Base-by-base conservation (phyloP, 2,888 invertebrate species). In the Orthosia cruda region DNA sequence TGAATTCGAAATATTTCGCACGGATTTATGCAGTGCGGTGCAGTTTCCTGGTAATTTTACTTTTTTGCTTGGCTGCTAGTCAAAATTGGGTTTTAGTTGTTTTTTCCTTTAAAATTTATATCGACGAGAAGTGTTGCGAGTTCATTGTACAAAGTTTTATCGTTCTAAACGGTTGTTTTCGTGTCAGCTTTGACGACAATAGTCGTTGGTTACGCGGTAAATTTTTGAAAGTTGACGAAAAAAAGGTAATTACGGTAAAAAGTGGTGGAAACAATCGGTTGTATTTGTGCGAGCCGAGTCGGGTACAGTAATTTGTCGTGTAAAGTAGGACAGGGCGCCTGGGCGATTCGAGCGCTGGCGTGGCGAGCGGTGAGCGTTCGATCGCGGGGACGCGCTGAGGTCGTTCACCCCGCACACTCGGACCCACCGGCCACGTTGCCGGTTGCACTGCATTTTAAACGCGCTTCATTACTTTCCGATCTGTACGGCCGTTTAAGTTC, bases 321-420 rank as follows among this genome's bases (percentile, higher is more conserved):
- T 89, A 89, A 82, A 89, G 88, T 85, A 88, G 89, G 88, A 87
- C 90, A 83, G 84, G 85, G 88, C 80, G 82, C 83, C 83, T 85
- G 83, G 85, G 87, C 85, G 84, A 84, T 77, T 81, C 82, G 87
- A 89, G 88, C 89, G 83, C 86, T 83, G 84, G 84, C 84, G 85
- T 84, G 79, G 88, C 86, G 85, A 85, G 86, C 83, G 85, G 90
- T 85, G 89, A 89, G 93, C 93, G 94, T 93, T 94, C 94, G 94
- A 94, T 91, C 92, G 93, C 91, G 92, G 93, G 93, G 95, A 95
- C 95, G 95, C 95, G 95, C 94, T 92, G 84, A 89, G 95, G 95
- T 94, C 94, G 92, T 95, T 95, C 92, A 95, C 95, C 95, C 93
- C 92, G 92, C 89, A 88, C 88, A 88, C 90, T 89, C 89, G 89